Evolutionary conservation across 2,888 invertebrate genomes (phyloP).

Genomic region (Macrophya annulata): DNA sequence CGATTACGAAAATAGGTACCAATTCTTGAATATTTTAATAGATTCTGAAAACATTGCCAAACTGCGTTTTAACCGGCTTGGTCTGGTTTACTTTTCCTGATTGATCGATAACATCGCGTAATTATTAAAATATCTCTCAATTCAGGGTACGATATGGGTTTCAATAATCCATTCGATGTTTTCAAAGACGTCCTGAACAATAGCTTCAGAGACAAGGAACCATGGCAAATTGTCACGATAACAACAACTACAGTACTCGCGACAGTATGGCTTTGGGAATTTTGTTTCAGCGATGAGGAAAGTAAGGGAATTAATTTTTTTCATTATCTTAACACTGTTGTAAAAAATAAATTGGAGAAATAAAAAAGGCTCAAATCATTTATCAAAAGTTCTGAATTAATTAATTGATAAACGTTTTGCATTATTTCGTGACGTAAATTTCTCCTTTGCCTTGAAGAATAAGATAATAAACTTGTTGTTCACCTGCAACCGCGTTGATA

Average conservation of each 20-base stretch:
- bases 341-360: conserved; percentile 54
- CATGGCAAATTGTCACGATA: conserved; percentile 91
- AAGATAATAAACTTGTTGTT: background rate
- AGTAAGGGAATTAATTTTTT: conserved; percentile 80
- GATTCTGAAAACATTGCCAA: background rate
- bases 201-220: conserved; percentile 86
- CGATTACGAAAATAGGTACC: background rate
- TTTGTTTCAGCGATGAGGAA: conserved; percentile 86
- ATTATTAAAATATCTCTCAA: background rate
- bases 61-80: background rate
- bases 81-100: conserved; percentile 18
- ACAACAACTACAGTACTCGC: conserved; percentile 88
- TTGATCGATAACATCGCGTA: background rate
- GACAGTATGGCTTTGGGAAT: conserved; percentile 88
- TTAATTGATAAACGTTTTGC: background rate
- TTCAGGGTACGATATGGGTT: conserved; percentile 9
- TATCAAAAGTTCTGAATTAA: background rate
- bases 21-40: background rate
- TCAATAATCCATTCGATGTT: conserved; percentile 67
- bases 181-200: conserved; percentile 81
- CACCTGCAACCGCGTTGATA: background rate
- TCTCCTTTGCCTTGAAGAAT: background rate
- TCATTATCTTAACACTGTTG: conserved; percentile 50
- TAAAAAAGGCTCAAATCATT: background rate
- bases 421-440: background rate